Conservation (phyloP, 2,113 vertebrate species). For the Chamaetylas fuelleborni region DNA sequence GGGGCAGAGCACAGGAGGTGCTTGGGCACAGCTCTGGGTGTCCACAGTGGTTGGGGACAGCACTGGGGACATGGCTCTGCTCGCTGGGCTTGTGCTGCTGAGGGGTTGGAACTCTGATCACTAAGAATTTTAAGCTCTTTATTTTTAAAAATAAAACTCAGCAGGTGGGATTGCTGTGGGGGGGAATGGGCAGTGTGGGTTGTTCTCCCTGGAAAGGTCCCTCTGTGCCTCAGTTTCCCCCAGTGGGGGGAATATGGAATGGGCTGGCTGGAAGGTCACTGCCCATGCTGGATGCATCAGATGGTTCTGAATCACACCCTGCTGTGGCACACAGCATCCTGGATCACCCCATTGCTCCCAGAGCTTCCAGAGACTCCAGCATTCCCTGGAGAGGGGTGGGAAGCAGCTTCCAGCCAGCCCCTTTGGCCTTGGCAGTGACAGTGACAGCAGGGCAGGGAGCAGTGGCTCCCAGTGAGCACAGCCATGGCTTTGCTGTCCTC, state of each 20-base stretch:
- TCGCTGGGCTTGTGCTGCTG: fast-evolving
- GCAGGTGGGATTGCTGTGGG: background rate
- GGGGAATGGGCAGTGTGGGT: background rate
- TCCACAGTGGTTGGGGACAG: fast-evolving
- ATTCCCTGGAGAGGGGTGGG: background rate
- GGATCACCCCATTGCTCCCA: fast-evolving
- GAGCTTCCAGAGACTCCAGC: background rate
- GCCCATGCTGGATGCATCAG: fast-evolving
- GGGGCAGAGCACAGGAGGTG: background rate
- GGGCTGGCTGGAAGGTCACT: background rate
- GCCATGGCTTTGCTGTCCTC: background rate
- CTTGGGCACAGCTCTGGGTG: background rate
- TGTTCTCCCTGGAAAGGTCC: background rate
- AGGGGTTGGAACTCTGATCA: background rate
- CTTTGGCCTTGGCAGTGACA: fast-evolving
- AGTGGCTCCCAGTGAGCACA: background rate
- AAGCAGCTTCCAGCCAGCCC: background rate
- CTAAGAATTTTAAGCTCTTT: too few relatives aligned
- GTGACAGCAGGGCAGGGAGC: background rate
- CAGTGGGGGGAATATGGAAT: fast-evolving
- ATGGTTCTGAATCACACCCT: fast-evolving
- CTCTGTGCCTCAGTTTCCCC: background rate
- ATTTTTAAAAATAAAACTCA: too few relatives aligned
- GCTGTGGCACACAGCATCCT: background rate
- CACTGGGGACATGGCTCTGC: fast-evolving